Conservation (phyloP, 1,140 invertebrate genomes). For the Ceratosolen solmsi region DNA sequence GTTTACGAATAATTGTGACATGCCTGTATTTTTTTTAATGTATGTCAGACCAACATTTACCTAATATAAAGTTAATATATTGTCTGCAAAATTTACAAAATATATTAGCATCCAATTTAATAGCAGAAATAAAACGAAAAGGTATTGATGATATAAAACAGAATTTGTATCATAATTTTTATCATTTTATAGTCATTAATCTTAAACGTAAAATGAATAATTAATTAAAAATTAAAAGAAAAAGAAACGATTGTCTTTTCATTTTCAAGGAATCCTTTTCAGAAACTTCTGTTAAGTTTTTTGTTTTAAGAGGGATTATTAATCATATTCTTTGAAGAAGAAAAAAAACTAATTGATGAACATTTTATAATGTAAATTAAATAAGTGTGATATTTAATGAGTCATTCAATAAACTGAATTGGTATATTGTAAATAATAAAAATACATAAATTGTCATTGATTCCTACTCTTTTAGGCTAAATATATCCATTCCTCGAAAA, state of each 20-base stretch:
- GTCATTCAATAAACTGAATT: conserved; percentile 58
- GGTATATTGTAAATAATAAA: conserved; percentile 51
- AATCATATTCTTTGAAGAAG: background rate
- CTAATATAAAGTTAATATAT: conserved; percentile 39
- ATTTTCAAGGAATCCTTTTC: background rate
- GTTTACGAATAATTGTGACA: conserved; percentile 46
- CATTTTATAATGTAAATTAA: conserved; percentile 56
- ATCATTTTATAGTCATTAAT: conserved; percentile 45
- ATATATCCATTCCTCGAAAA: conserved; percentile 9
- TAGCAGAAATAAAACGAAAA: background rate
- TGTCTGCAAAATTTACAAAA: conserved; percentile 41
- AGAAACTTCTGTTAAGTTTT: too few species aligned
- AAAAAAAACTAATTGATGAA: conserved; percentile 37
- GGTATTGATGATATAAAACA: conserved; percentile 2
- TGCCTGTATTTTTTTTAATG: conserved; percentile 49
- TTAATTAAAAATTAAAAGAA: too few species aligned
- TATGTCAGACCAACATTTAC: conserved; percentile 49
- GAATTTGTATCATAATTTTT: conserved; percentile 32
- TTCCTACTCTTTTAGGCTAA: conserved; percentile 18
- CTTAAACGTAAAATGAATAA: conserved; percentile 7
- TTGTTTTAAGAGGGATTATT: too few species aligned
- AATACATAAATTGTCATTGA: conserved; percentile 61
- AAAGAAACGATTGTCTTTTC: conserved; percentile 3
- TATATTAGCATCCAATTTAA: background rate
- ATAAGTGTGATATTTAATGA: conserved; percentile 63